A percentile compares a stretch with the other conserved stretches of the same genome.
Evolutionary conservation across 2,888 invertebrate genomes (phyloP).

Genomic region (Andrena haemorrhoa): DNA sequence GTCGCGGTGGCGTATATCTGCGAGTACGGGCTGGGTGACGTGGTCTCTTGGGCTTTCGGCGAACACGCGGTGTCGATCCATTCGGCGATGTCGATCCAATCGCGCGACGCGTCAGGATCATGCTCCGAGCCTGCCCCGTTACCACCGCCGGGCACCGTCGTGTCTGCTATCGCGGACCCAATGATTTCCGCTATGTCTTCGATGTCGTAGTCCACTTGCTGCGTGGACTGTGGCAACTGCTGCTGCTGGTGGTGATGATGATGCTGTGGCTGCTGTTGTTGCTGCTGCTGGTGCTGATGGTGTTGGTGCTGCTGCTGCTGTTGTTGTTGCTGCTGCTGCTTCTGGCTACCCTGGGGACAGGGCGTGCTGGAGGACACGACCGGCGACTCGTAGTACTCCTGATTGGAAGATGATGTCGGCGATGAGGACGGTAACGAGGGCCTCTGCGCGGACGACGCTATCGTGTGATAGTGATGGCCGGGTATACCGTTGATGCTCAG

Average conservation of each 20-base stretch:
- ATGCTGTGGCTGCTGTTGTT: constrained; percentile 67
- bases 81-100: constrained; percentile 95
- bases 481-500: constrained; percentile 95
- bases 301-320: constrained; percentile 87
- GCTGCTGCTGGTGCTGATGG: constrained; percentile 87
- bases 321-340: constrained; percentile 74
- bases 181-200: constrained; percentile 95
- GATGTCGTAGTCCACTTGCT: constrained; percentile 88
- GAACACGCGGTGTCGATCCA: constrained; percentile 94
- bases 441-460: constrained; percentile 86
- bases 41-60: constrained; percentile 87
- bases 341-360: constrained; percentile 80
- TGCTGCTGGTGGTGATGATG: constrained; percentile 86
- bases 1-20: constrained; percentile 85
- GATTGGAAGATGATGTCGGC: constrained; percentile 82
- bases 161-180: constrained; percentile 95
- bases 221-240: constrained; percentile 81
- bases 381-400: constrained; percentile 84
- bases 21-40: constrained; percentile 84
- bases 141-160: constrained; percentile 91
- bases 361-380: constrained; percentile 85
- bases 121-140: constrained; percentile 86
- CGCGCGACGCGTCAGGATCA: constrained; percentile 90
- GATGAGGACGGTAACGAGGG: constrained; percentile 82
- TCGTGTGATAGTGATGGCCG: constrained; percentile 94